Conservation (phyloP, 1,140 invertebrate species). For the Panulirus ornatus region DNA sequence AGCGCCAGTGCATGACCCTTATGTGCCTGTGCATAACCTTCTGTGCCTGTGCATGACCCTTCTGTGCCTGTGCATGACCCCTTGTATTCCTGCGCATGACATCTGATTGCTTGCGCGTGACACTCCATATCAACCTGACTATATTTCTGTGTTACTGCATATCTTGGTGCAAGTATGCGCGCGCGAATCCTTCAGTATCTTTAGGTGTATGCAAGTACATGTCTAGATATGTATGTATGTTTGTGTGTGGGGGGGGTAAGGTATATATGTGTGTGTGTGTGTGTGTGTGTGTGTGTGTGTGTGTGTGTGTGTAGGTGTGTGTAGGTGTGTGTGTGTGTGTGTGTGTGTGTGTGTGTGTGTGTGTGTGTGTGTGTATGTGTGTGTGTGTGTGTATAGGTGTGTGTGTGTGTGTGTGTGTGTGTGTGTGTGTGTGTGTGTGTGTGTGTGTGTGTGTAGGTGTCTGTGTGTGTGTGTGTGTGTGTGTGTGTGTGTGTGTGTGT, state of each 20-base stretch:
- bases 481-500: too few relatives aligned
- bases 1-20: too few relatives aligned
- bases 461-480: constrained; percentile 19
- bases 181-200: too few relatives aligned
- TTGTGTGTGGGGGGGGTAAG: neutral
- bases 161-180: too few relatives aligned
- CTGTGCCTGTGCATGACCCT: too few relatives aligned
- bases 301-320: neutral
- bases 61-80: too few relatives aligned
- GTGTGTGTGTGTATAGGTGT: neutral
- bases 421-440: constrained; percentile 7
- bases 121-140: too few relatives aligned
- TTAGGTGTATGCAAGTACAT: neutral
- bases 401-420: constrained; percentile 8
- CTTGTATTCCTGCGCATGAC: too few relatives aligned
- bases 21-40: too few relatives aligned
- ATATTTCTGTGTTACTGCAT: too few relatives aligned
- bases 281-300: constrained; percentile 11
- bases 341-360: neutral
- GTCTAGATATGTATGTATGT: neutral
- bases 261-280: constrained; percentile 12
- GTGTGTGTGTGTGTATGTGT: neutral
- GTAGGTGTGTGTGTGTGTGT: neutral
- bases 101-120: too few relatives aligned
- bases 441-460: too few relatives aligned